These are phyloP conservation scores for Argyresthia goedartella DNA, from an alignment of 2,888 invertebrate genomes.

Conservation along the genomic window DNA sequence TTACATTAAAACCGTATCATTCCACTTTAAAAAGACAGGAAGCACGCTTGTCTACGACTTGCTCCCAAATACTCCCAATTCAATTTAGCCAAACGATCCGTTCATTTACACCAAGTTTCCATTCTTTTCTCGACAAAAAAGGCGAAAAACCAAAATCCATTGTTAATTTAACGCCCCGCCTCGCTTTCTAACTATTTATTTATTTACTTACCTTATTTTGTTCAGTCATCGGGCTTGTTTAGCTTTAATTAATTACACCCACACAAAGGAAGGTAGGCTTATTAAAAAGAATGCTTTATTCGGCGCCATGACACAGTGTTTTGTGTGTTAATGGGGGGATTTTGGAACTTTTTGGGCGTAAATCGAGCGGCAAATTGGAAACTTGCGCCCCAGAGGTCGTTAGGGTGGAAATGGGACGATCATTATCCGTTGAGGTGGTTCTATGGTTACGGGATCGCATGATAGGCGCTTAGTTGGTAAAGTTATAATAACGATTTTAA, in stretches of 20 bases:
- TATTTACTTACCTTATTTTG: constrained; percentile 24
- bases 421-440: neutral
- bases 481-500: too few relatives aligned
- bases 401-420: constrained; percentile 1
- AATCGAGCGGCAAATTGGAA: constrained; percentile 67
- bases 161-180: constrained; percentile 10
- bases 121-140: neutral
- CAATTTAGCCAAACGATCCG: neutral
- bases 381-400: constrained; percentile 24
- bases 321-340: constrained; percentile 35
- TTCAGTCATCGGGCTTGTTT: constrained; percentile 67
- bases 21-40: constrained; percentile 27
- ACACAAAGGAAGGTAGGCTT: constrained; percentile 16
- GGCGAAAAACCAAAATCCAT: constrained; percentile 4
- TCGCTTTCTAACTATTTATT: neutral
- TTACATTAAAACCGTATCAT: too few relatives aligned
- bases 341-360: constrained; percentile 43
- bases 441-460: constrained; percentile 25
- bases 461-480: constrained; percentile 2
- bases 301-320: constrained; percentile 37
- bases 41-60: constrained; percentile 13
- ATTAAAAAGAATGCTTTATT: constrained; percentile 30
- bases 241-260: constrained; percentile 62
- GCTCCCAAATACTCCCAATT: neutral
- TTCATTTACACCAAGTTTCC: constrained; percentile 2